Evolutionary conservation across 2,888 invertebrate species (phyloP).

Genomic region (Gymnoscelis rufifasciata): DNA sequence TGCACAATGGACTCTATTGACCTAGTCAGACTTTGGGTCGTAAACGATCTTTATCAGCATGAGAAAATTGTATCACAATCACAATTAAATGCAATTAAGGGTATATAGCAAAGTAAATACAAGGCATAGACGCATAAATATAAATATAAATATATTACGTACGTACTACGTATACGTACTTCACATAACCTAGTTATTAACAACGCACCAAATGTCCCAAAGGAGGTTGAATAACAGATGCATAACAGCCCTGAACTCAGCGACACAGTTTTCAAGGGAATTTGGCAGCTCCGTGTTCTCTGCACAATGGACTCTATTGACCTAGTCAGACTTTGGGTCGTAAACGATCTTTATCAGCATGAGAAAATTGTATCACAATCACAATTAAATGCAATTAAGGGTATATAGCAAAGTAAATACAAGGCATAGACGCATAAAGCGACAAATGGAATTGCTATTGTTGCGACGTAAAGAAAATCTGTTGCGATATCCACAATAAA

Average conservation of each 20-base stretch:
- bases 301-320: conserved; percentile 37
- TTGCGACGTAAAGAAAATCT: too few relatives aligned
- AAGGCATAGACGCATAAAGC: too few relatives aligned
- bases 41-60: conserved; percentile 27
- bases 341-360: conserved; percentile 27
- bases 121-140: too few relatives aligned
- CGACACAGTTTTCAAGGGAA: conserved; percentile 11
- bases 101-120: neutral
- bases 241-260: neutral
- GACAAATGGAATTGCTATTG: too few relatives aligned
- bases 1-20: conserved; percentile 37
- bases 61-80: conserved; percentile 21
- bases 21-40: conserved; percentile 33
- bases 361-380: conserved; percentile 21
- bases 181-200: too few relatives aligned
- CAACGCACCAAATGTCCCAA: too few relatives aligned
- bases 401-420: neutral
- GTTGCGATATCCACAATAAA: too few relatives aligned
- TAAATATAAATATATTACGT: too few relatives aligned
- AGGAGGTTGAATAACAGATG: too few relatives aligned
- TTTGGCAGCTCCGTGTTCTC: conserved; percentile 29
- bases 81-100: conserved; percentile 11
- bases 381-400: conserved; percentile 11
- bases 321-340: conserved; percentile 33
- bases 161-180: too few relatives aligned